Conservation (phyloP, 2,888 invertebrate genomes). For the Cephus nigrinus region DNA sequence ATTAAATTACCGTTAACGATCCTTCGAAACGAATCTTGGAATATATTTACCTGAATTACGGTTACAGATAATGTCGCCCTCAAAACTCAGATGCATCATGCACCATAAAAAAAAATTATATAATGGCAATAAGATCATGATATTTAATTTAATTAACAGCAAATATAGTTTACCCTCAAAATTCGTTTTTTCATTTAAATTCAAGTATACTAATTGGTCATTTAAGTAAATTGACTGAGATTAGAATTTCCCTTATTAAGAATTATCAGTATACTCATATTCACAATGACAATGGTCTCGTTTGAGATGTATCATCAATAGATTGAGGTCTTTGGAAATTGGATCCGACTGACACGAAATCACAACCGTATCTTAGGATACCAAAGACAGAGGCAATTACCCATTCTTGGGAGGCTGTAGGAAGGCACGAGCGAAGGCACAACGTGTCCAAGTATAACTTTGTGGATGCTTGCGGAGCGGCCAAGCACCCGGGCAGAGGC, state of each 20-base stretch:
- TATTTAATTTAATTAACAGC: not conserved
- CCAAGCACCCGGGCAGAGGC: conserved; percentile 24
- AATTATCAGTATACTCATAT: not conserved
- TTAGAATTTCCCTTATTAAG: not conserved
- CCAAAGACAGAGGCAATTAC: not conserved
- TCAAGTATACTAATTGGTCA: not conserved
- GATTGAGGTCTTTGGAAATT: not conserved
- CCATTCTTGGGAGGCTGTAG: not conserved
- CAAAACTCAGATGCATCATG: not conserved
- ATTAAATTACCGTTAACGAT: not conserved
- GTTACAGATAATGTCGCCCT: not conserved
- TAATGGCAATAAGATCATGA: not conserved
- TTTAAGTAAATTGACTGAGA: not conserved
- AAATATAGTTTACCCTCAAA: not conserved
- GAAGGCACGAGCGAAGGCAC: not conserved
- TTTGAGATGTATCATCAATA: not conserved
- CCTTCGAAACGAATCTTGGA: not conserved
- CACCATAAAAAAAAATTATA: not conserved
- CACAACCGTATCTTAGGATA: not conserved
- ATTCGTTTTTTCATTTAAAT: not conserved
- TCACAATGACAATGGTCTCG: not conserved
- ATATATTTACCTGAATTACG: not conserved
- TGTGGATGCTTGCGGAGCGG: conserved; percentile 35
- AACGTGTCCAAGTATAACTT: conserved; percentile 43
- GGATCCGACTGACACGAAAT: not conserved